Evolutionary conservation across 2,888 invertebrate genomes (phyloP), one percentile per base, ranked within the genome.

Genomic region (Cryptosula pallasiana): DNA sequence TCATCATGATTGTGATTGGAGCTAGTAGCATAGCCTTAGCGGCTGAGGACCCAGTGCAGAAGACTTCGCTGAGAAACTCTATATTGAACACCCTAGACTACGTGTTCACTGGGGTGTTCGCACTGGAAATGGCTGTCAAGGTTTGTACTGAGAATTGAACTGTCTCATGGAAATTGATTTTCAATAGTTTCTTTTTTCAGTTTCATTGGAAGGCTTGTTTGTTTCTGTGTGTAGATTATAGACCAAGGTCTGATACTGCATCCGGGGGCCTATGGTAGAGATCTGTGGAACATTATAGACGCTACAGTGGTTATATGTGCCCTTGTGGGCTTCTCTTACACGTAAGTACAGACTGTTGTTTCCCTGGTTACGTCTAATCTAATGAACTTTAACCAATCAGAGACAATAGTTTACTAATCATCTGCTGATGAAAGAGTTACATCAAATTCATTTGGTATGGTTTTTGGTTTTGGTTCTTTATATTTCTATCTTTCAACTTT

Each of bases 1-100:
- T 70, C 25, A 70, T 70, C 35, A 70, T 70, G 70, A 70, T 70
- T 54, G 70, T 70, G 27, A 70, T 70, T 45, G 70, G 70, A 29
- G 70, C 70, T n/a, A 70, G 70, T 29, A 70, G 70, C 45, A 70
- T 70, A 54, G 70, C 70, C 32, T 29, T 70, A 27, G 70, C 70
- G 20, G 70, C 70, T 13, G 70, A 70, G 23, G 70, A 70, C n/a
- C 70, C 70, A 27, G 70, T 70, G 2, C 9, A 70, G 35, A 54
- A 70, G 45, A 23, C 35, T 16, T 36, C 70, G 3, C 20, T 13
- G 3, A 20, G 25, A 9, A 70, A 70, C 45, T 3, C 35, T n/a
- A 27, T 36, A 9, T 45, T 70, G 23, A 70, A 70, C 70, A 29
- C 35, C 32, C 5, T 70, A 3, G 70, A 70, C 70, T 70, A 36